Evolutionary conservation across 1,140 invertebrate genomes (phyloP).

Genomic region (Hycleus cichorii): DNA sequence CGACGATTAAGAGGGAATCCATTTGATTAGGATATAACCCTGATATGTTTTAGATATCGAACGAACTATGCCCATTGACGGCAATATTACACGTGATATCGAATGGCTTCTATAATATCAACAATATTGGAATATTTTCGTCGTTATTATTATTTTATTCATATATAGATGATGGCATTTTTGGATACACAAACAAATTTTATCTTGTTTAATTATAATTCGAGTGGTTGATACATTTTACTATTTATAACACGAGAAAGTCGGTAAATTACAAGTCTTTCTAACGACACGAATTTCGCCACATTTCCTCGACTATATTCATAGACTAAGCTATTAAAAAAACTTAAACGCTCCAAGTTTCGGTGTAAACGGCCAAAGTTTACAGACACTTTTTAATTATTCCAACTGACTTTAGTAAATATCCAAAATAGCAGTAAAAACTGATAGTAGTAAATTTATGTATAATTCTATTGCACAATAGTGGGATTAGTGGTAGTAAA

Average conservation of each 20-base stretch:
- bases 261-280: too few relatives aligned
- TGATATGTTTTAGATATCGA: constrained; percentile 16
- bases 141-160: neutral
- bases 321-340: too few relatives aligned
- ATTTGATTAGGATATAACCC: constrained; percentile 18
- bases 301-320: too few relatives aligned
- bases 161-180: constrained; percentile 2
- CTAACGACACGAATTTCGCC: too few relatives aligned
- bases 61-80: constrained; percentile 9
- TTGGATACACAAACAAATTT: constrained; percentile 5
- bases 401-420: too few relatives aligned
- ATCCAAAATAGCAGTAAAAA: too few relatives aligned
- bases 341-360: too few relatives aligned
- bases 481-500: too few relatives aligned
- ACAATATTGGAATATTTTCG: constrained; percentile 2
- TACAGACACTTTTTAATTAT: too few relatives aligned
- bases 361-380: too few relatives aligned
- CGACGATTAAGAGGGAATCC: constrained; percentile 10
- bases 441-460: too few relatives aligned
- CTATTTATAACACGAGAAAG: neutral
- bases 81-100: constrained; percentile 8
- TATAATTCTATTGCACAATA: too few relatives aligned
- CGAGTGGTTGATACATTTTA: constrained; percentile 7
- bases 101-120: constrained; percentile 2
- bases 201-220: neutral